These are phyloP conservation scores for Neocrepidodera transversa DNA, from an alignment of 2,888 invertebrate species.

Conservation along the genomic window DNA sequence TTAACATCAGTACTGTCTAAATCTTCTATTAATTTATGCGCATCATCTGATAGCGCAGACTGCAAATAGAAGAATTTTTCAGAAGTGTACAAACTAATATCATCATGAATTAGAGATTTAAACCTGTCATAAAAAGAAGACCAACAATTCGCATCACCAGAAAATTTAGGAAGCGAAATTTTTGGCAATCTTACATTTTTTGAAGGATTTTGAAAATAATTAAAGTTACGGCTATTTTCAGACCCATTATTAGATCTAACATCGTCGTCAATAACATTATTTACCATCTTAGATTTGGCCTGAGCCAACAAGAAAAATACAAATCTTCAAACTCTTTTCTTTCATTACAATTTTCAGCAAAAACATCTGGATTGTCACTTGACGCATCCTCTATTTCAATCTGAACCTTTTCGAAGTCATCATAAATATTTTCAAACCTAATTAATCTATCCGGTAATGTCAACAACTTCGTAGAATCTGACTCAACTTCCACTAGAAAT, in stretches of 20 bases:
- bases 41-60: conserved; percentile 8
- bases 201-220: background rate
- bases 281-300: conserved; percentile 1
- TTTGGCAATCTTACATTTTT: conserved; percentile 19
- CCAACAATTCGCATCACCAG: conserved; percentile 13
- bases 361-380: background rate
- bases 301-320: conserved; percentile 9
- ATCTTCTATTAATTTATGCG: conserved; percentile 6
- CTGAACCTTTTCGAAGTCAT: conserved; percentile 3
- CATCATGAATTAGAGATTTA: conserved; percentile 16
- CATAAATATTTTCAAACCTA: conserved; percentile 6
- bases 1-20: conserved; percentile 10
- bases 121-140: conserved; percentile 19
- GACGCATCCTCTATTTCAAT: conserved; percentile 3
- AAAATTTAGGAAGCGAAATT: conserved; percentile 16
- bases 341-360: background rate
- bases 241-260: background rate
- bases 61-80: conserved; percentile 19
- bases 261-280: background rate
- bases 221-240: background rate
- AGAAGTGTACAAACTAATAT: background rate
- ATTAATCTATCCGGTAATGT: background rate
- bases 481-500: conserved; percentile 1
- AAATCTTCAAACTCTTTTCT: conserved; percentile 6
- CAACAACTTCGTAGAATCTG: background rate